These are phyloP conservation scores for Cinclus cinclus DNA, from an alignment of 2,113 vertebrate genomes.

Conservation along the genomic window DNA sequence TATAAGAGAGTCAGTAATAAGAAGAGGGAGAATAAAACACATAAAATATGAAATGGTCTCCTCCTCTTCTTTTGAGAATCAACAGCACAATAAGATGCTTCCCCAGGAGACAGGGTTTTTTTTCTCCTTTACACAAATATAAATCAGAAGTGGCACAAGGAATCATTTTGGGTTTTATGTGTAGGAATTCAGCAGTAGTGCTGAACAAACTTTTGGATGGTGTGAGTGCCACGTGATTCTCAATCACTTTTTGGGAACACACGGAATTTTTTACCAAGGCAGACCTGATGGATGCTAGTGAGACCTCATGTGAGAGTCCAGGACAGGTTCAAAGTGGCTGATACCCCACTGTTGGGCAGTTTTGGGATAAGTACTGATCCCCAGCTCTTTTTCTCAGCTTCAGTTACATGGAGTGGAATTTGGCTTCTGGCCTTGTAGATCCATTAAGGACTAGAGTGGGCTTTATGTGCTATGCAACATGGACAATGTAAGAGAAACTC, in stretches of 20 bases:
- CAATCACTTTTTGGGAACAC: neutral
- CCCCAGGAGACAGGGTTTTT: neutral
- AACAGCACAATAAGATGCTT: neutral
- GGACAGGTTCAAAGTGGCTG: neutral
- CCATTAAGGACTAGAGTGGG: fast-evolving
- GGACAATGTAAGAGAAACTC: neutral
- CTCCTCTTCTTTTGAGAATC: neutral
- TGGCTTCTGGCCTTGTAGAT: neutral
- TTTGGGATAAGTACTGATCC: neutral
- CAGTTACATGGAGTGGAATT: neutral
- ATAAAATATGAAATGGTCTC: neutral
- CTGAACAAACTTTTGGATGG: neutral
- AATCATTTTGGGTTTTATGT: neutral
- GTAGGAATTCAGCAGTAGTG: neutral
- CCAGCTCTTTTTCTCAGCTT: neutral
- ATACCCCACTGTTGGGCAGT: neutral
- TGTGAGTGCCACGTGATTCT: fast-evolving
- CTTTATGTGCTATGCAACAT: neutral
- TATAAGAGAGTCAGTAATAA: neutral
- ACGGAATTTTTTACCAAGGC: neutral
- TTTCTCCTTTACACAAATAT: neutral
- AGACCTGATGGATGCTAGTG: neutral
- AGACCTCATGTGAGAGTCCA: neutral
- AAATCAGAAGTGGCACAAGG: neutral
- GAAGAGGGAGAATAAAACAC: neutral